These are phyloP conservation scores for Synergus laeviventris DNA, from an alignment of 2,888 invertebrate genomes.

Conservation along the genomic window DNA sequence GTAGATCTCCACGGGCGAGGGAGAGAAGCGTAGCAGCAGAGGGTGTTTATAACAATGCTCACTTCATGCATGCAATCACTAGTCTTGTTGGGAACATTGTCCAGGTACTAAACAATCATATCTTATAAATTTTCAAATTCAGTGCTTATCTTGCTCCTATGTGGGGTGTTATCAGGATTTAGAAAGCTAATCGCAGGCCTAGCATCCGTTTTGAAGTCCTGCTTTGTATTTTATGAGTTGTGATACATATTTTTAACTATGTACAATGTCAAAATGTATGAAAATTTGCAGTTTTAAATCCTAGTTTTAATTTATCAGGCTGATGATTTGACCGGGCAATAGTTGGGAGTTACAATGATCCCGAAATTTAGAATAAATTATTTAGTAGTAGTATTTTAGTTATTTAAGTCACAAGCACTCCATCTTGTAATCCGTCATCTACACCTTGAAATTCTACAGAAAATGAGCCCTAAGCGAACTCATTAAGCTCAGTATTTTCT, in stretches of 20 bases:
- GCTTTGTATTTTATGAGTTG: neutral
- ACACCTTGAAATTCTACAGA: too few relatives aligned
- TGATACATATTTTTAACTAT: neutral
- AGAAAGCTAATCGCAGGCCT: neutral
- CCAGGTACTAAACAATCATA: constrained; percentile 75
- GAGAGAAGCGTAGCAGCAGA: constrained; percentile 84
- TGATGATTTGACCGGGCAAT: neutral
- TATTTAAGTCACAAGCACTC: too few relatives aligned
- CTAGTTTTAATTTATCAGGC: neutral
- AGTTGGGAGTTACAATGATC: too few relatives aligned
- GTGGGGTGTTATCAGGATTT: neutral
- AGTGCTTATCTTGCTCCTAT: neutral
- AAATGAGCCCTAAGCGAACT: too few relatives aligned
- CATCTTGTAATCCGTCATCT: too few relatives aligned
- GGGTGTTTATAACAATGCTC: constrained; percentile 92
- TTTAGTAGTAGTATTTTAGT: too few relatives aligned
- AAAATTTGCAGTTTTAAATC: neutral
- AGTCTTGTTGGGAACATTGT: constrained; percentile 90
- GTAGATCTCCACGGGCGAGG: constrained; percentile 82
- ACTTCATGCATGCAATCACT: constrained; percentile 93
- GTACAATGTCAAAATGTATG: neutral
- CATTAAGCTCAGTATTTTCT: too few relatives aligned
- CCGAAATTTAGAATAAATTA: neutral
- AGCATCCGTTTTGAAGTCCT: neutral
- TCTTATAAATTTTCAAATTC: neutral